phyloP scores from a whole-genome alignment of 2,797 vertebrate species.

The Takifugu ocellatus region DNA sequence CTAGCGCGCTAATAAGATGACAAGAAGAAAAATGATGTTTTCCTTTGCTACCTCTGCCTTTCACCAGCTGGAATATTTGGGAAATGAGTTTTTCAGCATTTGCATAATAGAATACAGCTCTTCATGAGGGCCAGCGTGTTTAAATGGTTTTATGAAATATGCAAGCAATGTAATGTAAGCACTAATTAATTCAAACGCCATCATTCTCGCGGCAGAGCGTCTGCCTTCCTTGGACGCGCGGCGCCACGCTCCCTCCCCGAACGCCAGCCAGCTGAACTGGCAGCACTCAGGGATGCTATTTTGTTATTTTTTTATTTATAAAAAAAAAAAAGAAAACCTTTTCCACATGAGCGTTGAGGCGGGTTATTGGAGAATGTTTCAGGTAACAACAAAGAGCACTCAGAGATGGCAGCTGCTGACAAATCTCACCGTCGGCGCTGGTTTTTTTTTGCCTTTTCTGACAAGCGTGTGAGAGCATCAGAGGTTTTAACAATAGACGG shows the following conservation, averaged over 20 bases:
- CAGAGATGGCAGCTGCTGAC: constrained; percentile 45
- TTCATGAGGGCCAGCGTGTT: constrained; percentile 1
- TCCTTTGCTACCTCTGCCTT: constrained; percentile 27
- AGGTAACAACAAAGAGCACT: constrained; percentile 42
- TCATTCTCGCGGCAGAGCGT: neutral
- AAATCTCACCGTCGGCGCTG: constrained; percentile 30
- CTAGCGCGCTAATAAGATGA: constrained; percentile 35
- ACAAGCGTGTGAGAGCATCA: constrained; percentile 22
- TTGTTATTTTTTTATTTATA: constrained; percentile 2
- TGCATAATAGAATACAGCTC: constrained; percentile 27
- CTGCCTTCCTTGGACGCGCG: constrained; percentile 29
- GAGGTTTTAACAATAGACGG: constrained; percentile 43
- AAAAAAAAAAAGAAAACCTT: constrained; percentile 10
- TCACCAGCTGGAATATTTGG: constrained; percentile 20
- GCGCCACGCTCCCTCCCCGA: too few species aligned
- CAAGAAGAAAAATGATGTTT: constrained; percentile 49
- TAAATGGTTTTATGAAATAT: constrained; percentile 16
- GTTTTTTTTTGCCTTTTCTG: constrained; percentile 7
- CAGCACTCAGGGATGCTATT: too few species aligned
- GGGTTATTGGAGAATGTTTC: constrained; percentile 29
- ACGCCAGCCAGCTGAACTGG: too few species aligned
- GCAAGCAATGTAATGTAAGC: constrained; percentile 16
- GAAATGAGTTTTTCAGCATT: constrained; percentile 37
- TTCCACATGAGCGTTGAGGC: constrained; percentile 29
- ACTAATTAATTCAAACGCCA: constrained; percentile 34